phyloP scores from a whole-genome alignment of 2,797 vertebrate genomes.

The Buceros bicornis region DNA sequence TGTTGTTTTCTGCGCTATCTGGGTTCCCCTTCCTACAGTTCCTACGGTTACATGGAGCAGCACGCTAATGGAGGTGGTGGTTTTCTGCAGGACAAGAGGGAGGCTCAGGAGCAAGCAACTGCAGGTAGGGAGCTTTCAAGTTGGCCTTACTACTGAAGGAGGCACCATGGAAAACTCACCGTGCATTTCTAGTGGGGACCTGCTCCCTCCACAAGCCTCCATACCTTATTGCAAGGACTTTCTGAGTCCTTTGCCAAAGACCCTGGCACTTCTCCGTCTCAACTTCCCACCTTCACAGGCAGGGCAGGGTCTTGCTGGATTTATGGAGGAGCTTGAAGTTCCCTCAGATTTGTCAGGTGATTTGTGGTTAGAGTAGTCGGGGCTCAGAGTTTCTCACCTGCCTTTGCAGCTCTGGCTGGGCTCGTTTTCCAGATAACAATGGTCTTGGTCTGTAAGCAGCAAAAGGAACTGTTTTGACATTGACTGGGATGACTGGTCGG shows the following conservation, averaged over 20 bases:
- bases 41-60: rapidly evolving
- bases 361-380: not conserved
- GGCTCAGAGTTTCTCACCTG: not conserved
- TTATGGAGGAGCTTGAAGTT: not conserved
- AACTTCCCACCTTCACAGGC: not conserved
- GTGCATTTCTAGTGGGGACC: not conserved
- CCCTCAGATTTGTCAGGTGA: not conserved
- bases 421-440: not conserved
- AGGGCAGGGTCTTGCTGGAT: not conserved
- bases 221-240: not conserved
- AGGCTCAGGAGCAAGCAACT: not conserved
- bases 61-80: rapidly evolving
- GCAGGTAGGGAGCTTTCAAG: not conserved
- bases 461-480: not conserved
- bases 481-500: not conserved
- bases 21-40: not conserved
- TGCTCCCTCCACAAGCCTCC: not conserved
- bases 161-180: rapidly evolving
- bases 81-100: not conserved
- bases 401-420: not conserved
- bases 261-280: not conserved
- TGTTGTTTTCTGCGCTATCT: not conserved
- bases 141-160: not conserved
- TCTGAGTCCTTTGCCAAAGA: not conserved
- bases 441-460: not conserved